Conservation (phyloP, 2,113 vertebrate genomes). For the Sialia sialis region DNA sequence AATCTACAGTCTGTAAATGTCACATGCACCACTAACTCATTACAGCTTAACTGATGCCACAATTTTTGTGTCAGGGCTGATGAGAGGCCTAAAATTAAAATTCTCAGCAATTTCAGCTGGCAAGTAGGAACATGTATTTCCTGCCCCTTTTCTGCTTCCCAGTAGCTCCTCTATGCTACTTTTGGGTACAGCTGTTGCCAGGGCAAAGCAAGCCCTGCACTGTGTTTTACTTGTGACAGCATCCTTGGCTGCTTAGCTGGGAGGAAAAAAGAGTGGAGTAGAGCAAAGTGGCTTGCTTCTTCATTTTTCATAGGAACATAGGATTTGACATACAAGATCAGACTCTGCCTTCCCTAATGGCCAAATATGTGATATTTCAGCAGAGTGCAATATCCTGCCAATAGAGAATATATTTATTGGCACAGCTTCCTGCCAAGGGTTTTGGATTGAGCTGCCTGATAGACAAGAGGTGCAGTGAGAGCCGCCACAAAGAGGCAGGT, state of each 20-base stretch:
- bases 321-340: constrained; percentile 38
- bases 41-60: constrained; percentile 45
- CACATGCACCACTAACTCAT: constrained; percentile 36
- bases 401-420: constrained; percentile 48
- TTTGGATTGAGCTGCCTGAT: constrained; percentile 10
- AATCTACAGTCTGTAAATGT: constrained; percentile 10
- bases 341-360: constrained; percentile 35
- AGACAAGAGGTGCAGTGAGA: background rate
- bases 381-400: constrained; percentile 36
- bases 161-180: background rate
- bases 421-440: background rate
- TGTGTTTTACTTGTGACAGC: background rate
- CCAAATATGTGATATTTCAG: constrained; percentile 54
- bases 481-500: fast-evolving
- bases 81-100: constrained; percentile 64
- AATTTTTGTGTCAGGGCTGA: constrained; percentile 64
- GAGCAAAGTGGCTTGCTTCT: background rate
- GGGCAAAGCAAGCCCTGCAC: background rate
- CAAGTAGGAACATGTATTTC: background rate
- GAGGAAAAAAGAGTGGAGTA: background rate
- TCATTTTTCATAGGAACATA: constrained; percentile 39
- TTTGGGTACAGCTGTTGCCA: background rate
- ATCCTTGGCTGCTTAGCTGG: background rate
- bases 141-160: constrained; percentile 9
- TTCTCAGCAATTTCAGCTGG: constrained; percentile 24